phyloP scores from a whole-genome alignment of 23 tunicate genomes.

The Diplosoma virens region DNA sequence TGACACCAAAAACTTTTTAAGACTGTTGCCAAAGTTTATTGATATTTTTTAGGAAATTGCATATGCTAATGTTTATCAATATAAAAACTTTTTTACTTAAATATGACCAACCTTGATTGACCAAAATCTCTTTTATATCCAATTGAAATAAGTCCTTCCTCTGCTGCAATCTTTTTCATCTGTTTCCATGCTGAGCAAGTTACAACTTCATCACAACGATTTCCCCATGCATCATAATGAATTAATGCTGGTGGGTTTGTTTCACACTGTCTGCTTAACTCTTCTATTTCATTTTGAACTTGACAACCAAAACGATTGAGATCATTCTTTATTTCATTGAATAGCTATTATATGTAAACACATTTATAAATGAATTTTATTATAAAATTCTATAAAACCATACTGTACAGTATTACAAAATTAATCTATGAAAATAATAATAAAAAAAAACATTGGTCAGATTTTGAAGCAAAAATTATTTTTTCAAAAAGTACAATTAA shows the following conservation, averaged over 20 bases:
- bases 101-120: slow-evolving; percentile 67
- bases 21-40: too few species aligned
- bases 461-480: too few species aligned
- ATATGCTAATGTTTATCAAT: too few species aligned
- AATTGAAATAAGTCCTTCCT: slow-evolving; percentile 81
- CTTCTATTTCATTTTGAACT: slow-evolving; percentile 47
- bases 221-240: slow-evolving; percentile 92
- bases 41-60: too few species aligned
- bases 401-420: too few species aligned
- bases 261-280: slow-evolving; percentile 60
- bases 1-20: too few species aligned
- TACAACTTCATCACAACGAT: slow-evolving; percentile 70
- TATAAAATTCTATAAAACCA: too few species aligned
- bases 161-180: slow-evolving; percentile 80
- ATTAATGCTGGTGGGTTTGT: slow-evolving; percentile 63
- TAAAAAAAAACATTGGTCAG: too few species aligned
- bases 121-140: slow-evolving; percentile 82
- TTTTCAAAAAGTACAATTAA: too few species aligned
- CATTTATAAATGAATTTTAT: not conserved
- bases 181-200: slow-evolving; percentile 76
- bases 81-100: too few species aligned
- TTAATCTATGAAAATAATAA: too few species aligned
- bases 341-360: not conserved
- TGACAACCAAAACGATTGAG: slow-evolving; percentile 57
- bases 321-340: slow-evolving; percentile 53